A percentile compares a stretch with the other conserved stretches of the same genome.
Evolutionary conservation across 2,113 vertebrate genomes (phyloP).

Genomic region (Phodopus roborovskii): DNA sequence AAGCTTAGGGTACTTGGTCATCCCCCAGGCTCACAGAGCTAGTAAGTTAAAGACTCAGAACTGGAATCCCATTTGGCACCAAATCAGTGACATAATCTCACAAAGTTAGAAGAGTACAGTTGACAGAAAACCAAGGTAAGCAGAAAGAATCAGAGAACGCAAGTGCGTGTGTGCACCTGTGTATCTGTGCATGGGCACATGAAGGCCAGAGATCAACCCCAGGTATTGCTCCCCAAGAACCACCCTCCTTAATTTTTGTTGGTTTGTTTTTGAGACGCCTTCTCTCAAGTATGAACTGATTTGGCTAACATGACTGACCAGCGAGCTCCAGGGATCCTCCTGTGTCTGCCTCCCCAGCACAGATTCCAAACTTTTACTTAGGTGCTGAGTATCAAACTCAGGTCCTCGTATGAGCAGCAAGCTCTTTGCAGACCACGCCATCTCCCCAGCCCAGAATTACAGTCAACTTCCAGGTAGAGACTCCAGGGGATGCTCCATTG

Average conservation of each 20-base stretch:
- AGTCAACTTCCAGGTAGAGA: background rate
- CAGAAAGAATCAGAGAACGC: background rate
- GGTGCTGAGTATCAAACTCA: background rate
- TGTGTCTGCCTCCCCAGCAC: background rate
- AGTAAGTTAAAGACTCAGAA: background rate
- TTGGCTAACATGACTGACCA: background rate
- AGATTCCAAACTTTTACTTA: background rate
- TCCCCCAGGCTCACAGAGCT: background rate
- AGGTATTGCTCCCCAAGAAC: too few relatives aligned
- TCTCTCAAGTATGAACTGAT: background rate
- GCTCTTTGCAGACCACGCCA: too few relatives aligned
- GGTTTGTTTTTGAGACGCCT: background rate
- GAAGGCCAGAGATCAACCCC: background rate
- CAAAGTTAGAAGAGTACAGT: background rate
- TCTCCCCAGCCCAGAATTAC: background rate
- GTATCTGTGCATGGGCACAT: background rate
- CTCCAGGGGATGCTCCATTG: background rate
- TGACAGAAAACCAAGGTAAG: background rate
- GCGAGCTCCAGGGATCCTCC: background rate
- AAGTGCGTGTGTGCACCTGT: too few relatives aligned
- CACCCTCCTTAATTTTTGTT: background rate
- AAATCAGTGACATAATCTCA: background rate
- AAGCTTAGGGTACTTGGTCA: background rate
- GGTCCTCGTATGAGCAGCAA: background rate
- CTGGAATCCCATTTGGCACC: background rate